A percentile compares a stretch with the other conserved stretches of the same genome.
Conservation (phyloP, 1,140 invertebrate genomes). For the Caenorhabditis latens region DNA sequence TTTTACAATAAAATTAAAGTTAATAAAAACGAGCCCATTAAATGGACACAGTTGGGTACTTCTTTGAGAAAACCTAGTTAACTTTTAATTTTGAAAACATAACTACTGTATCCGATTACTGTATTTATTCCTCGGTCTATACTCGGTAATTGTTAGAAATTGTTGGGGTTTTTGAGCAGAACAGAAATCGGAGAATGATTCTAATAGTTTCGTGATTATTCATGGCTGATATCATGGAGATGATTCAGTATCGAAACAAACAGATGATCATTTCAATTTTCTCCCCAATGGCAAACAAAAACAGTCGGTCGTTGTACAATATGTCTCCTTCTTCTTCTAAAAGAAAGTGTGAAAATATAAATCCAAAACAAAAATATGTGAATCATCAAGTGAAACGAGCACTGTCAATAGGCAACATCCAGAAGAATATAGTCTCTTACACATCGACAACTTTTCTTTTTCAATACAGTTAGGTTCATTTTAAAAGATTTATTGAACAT, state of each 20-base stretch:
- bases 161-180: too few relatives aligned
- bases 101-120: too few relatives aligned
- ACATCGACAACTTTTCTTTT: not conserved
- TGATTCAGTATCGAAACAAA: conserved; percentile 54
- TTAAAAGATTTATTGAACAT: too few relatives aligned
- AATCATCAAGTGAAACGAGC: conserved; percentile 43
- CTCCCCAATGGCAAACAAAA: conserved; percentile 31
- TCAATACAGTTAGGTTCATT: not conserved
- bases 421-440: conserved; percentile 15
- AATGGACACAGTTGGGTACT: too few relatives aligned
- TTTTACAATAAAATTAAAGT: too few relatives aligned
- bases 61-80: too few relatives aligned
- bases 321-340: not conserved
- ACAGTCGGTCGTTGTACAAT: not conserved
- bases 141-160: too few relatives aligned
- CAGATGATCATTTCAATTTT: conserved; percentile 41
- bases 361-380: conserved; percentile 56
- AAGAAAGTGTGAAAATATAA: conserved; percentile 31
- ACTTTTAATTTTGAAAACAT: too few relatives aligned
- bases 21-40: too few relatives aligned
- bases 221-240: not conserved
- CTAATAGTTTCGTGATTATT: not conserved
- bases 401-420: not conserved
- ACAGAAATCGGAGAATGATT: too few relatives aligned
- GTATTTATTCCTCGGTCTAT: too few relatives aligned